Conservation (phyloP, 2,797 vertebrate genomes). For the Eulemur albifrons region DNA sequence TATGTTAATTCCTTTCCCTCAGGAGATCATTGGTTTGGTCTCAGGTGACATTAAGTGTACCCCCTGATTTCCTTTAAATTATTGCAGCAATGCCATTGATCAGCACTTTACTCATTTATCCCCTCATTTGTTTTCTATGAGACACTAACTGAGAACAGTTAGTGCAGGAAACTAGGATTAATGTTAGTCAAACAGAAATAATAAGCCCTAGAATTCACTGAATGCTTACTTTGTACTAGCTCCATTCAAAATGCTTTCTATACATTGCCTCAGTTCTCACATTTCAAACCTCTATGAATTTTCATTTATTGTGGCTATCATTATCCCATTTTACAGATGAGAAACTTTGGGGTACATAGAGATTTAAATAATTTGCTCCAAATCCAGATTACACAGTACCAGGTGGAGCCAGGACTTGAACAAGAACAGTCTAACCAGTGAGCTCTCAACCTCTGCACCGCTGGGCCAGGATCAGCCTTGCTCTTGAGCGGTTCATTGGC, state of each 20-base stretch:
- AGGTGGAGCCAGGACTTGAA: background rate
- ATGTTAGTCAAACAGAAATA: background rate
- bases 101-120: background rate
- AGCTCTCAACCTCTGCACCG: background rate
- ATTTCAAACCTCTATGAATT: background rate
- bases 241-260: background rate
- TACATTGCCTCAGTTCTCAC: background rate
- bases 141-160: background rate
- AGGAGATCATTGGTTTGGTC: background rate
- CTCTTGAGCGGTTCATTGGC: background rate
- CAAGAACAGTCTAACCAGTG: accelerated
- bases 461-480: background rate
- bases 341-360: background rate
- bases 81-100: background rate
- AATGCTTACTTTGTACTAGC: background rate
- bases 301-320: background rate
- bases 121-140: background rate
- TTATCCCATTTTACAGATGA: background rate
- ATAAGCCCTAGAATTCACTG: background rate
- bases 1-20: background rate
- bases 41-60: too few species aligned
- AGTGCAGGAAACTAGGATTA: background rate
- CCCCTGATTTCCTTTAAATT: background rate
- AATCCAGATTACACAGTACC: background rate
- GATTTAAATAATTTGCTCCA: background rate